A percentile compares a stretch with the other conserved stretches of the same genome.
Evolutionary conservation across 2,888 invertebrate species (phyloP).

Genomic region (Agrilus cyanescens): DNA sequence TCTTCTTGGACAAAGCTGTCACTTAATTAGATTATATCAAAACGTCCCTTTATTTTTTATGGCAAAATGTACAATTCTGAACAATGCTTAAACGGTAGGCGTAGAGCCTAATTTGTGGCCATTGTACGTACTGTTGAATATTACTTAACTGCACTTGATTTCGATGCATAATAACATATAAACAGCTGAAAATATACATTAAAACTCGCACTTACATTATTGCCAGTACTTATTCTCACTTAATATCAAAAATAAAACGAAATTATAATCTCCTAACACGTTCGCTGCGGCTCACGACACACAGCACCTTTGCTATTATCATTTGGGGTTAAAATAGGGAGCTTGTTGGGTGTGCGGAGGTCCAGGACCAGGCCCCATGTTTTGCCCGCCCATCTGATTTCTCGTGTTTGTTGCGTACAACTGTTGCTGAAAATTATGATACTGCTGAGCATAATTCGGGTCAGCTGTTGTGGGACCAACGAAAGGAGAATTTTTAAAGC

Average conservation of each 20-base stretch:
- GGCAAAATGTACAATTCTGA: slow-evolving; percentile 36
- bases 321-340: slow-evolving; percentile 37
- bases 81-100: slow-evolving; percentile 14
- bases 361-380: slow-evolving; percentile 38
- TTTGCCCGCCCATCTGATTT: slow-evolving; percentile 41
- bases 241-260: slow-evolving; percentile 38
- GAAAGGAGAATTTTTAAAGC: slow-evolving; percentile 68
- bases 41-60: slow-evolving; percentile 30
- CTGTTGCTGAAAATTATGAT: slow-evolving; percentile 92
- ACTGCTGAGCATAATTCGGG: slow-evolving; percentile 89
- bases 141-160: slow-evolving; percentile 35
- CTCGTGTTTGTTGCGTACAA: slow-evolving; percentile 78
- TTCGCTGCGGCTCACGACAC: slow-evolving; percentile 20
- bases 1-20: slow-evolving; percentile 30
- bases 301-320: slow-evolving; percentile 34
- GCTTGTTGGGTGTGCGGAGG: slow-evolving; percentile 36
- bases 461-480: slow-evolving; percentile 78
- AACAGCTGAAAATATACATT: slow-evolving; percentile 29
- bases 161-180: slow-evolving; percentile 29
- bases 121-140: slow-evolving; percentile 3
- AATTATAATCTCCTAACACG: slow-evolving; percentile 15
- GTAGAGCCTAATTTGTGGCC: slow-evolving; percentile 5
- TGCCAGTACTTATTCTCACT: slow-evolving; percentile 34
- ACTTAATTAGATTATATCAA: slow-evolving; percentile 26
- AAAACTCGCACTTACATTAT: slow-evolving; percentile 33